These are phyloP conservation scores for Mionectes olivaceus DNA, from an alignment of 2,797 vertebrate genomes.

Conservation along the genomic window DNA sequence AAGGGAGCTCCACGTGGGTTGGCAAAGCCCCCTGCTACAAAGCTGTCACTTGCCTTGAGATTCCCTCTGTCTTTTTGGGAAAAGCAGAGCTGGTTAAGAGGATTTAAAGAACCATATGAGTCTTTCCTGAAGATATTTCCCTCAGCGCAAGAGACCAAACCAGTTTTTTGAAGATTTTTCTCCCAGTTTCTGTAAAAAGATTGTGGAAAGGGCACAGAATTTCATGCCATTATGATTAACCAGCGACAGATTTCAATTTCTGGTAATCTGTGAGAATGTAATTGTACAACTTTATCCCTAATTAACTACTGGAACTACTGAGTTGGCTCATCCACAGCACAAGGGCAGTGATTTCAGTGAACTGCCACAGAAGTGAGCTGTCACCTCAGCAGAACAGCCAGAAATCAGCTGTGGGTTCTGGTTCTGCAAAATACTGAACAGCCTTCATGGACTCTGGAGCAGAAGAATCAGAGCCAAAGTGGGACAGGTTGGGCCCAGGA, in stretches of 20 bases:
- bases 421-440: not conserved
- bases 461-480: not conserved
- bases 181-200: not conserved
- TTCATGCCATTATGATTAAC: not conserved
- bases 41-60: not conserved
- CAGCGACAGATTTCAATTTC: fast-evolving
- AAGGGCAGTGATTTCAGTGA: not conserved
- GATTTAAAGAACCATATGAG: not conserved
- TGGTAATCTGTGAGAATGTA: not conserved
- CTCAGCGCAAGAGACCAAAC: not conserved
- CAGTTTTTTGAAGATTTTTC: not conserved
- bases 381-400: not conserved
- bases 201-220: not conserved
- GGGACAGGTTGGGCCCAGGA: not conserved
- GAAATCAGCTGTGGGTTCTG: not conserved
- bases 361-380: not conserved
- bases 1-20: not conserved
- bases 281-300: not conserved
- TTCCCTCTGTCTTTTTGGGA: not conserved
- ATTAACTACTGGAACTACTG: not conserved
- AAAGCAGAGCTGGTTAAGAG: not conserved
- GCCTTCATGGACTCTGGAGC: not conserved
- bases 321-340: not conserved
- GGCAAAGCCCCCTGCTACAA: not conserved
- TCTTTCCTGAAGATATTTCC: not conserved